Evolutionary conservation across 2,113 vertebrate genomes (phyloP).

Genomic region (Edolisoma coerulescens): DNA sequence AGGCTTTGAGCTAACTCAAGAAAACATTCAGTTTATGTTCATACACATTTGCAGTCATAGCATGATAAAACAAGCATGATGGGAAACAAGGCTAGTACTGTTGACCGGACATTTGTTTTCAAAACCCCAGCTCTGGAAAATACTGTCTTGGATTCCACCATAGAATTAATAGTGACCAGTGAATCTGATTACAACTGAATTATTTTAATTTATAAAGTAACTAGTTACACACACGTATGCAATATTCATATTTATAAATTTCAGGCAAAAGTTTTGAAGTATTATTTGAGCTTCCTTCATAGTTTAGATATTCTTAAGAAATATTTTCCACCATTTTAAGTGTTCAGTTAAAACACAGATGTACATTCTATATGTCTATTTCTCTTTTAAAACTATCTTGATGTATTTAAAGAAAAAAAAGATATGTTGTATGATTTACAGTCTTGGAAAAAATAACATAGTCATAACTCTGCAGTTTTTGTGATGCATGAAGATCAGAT

Average conservation of each 20-base stretch:
- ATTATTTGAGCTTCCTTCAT: not conserved
- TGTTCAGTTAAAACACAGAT: not conserved
- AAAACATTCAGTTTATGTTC: not conserved
- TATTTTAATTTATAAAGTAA: not conserved
- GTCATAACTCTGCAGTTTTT: slow-evolving; percentile 79
- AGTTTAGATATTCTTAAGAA: not conserved
- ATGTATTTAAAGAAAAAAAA: slow-evolving; percentile 49
- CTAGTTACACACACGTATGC: fast-evolving
- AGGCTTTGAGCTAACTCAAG: not conserved
- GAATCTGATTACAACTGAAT: not conserved
- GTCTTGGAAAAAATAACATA: slow-evolving; percentile 76
- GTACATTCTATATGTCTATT: not conserved
- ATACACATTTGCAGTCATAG: not conserved
- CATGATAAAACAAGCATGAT: not conserved
- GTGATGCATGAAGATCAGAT: slow-evolving; percentile 89
- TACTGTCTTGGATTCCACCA: not conserved
- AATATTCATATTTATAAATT: not conserved
- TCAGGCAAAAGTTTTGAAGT: not conserved
- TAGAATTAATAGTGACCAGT: not conserved
- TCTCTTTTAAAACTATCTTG: slow-evolving; percentile 27
- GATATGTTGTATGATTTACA: slow-evolving; percentile 71
- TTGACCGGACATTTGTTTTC: not conserved
- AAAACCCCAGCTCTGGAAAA: not conserved
- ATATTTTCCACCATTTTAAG: not conserved
- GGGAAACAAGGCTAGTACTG: not conserved